phyloP scores from a whole-genome alignment of 2,797 vertebrate genomes.

The Psittacula derbiana region DNA sequence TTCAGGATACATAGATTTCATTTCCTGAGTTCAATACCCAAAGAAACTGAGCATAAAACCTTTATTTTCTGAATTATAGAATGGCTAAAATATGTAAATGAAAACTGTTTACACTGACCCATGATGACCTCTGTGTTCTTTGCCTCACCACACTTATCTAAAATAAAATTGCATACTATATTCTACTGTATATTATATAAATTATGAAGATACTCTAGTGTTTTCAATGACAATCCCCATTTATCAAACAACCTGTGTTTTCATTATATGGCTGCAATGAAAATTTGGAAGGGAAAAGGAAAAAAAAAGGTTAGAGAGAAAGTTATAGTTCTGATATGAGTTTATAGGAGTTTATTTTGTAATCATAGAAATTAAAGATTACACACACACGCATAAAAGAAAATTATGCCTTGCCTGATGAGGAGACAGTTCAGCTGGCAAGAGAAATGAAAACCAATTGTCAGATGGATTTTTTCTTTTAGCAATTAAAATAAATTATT shows the following conservation, averaged over 20 bases:
- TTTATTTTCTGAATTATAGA: not conserved
- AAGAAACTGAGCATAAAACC: not conserved
- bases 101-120: not conserved
- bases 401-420: not conserved
- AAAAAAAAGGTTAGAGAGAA: not conserved
- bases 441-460: not conserved
- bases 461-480: not conserved
- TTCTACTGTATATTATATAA: not conserved
- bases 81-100: not conserved
- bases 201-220: not conserved
- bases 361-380: not conserved
- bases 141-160: not conserved
- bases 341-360: conserved; percentile 37
- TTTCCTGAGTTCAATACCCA: not conserved
- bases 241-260: conserved; percentile 23
- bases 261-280: not conserved
- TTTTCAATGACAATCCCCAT: not conserved
- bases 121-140: not conserved
- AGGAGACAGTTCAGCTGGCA: conserved; percentile 11
- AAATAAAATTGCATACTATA: not conserved
- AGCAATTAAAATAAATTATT: conserved; percentile 31
- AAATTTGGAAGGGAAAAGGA: not conserved
- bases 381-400: not conserved
- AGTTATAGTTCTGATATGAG: not conserved
- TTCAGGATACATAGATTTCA: not conserved